Evolutionary conservation across 2,797 vertebrate genomes (phyloP).

Genomic region (Pseudochaenichthys georgianus): DNA sequence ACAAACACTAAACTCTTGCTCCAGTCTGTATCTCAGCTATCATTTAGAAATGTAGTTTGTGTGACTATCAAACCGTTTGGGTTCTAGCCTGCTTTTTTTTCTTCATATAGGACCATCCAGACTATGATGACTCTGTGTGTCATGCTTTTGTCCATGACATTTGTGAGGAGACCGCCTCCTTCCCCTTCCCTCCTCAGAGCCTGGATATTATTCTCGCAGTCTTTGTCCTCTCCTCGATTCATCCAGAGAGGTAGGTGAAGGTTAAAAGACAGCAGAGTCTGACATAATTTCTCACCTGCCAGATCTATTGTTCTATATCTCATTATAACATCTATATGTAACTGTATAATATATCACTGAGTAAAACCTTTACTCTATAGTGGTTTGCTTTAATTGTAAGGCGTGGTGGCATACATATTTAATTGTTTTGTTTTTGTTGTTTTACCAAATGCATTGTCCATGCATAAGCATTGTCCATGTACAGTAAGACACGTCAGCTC

Average conservation of each 20-base stretch:
- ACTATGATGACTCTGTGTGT: slow-evolving; percentile 86
- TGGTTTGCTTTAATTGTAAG: neutral
- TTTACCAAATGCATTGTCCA: neutral
- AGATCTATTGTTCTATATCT: slow-evolving; percentile 24
- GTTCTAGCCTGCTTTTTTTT: slow-evolving; percentile 27
- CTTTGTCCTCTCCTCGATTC: slow-evolving; percentile 95
- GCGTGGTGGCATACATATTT: neutral
- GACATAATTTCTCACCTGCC: slow-evolving; percentile 72
- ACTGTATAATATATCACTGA: neutral
- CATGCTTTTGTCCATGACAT: slow-evolving; percentile 92
- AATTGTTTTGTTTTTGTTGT: neutral
- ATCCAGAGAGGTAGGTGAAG: slow-evolving; percentile 91
- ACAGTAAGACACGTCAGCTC: neutral
- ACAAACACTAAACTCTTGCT: neutral
- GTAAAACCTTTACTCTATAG: neutral
- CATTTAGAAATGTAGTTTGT: neutral
- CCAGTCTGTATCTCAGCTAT: neutral
- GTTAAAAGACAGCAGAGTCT: slow-evolving; percentile 74
- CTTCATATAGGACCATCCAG: slow-evolving; percentile 85
- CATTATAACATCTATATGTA: slow-evolving; percentile 11
- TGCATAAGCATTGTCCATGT: neutral
- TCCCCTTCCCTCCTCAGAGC: slow-evolving; percentile 90
- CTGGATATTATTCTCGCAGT: slow-evolving; percentile 91
- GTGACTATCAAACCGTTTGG: slow-evolving; percentile 6
- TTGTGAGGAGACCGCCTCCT: slow-evolving; percentile 85